Evolutionary conservation across 2,797 vertebrate species (phyloP).

Genomic region (Pitangus sulphuratus): DNA sequence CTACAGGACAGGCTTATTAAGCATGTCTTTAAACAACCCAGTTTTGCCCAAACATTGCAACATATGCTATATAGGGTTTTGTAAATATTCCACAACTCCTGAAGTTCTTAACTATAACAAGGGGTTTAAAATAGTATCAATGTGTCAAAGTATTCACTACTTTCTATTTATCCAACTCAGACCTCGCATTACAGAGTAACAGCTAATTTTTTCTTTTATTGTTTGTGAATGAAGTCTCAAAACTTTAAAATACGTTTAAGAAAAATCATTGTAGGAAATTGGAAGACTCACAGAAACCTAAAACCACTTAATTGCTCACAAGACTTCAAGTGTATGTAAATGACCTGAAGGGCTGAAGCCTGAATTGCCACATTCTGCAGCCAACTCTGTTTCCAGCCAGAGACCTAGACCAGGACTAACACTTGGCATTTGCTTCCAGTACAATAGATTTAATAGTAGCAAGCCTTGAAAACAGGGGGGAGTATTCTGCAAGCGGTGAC

Average conservation of each 20-base stretch:
- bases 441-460: neutral
- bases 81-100: constrained; percentile 3
- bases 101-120: neutral
- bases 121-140: neutral
- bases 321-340: neutral
- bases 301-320: neutral
- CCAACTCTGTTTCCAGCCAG: neutral
- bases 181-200: neutral
- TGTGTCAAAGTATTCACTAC: neutral
- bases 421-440: neutral
- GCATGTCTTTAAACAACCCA: neutral
- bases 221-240: neutral
- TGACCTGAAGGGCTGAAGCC: neutral
- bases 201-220: neutral
- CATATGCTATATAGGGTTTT: neutral
- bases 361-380: neutral
- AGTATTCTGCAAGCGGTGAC: neutral
- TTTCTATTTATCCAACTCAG: neutral
- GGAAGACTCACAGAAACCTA: neutral
- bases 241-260: neutral
- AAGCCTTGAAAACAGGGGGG: neutral
- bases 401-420: neutral
- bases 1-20: neutral
- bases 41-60: constrained; percentile 8
- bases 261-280: neutral